Conservation (phyloP, 2,888 invertebrate species). For the Microchrysa polita region DNA sequence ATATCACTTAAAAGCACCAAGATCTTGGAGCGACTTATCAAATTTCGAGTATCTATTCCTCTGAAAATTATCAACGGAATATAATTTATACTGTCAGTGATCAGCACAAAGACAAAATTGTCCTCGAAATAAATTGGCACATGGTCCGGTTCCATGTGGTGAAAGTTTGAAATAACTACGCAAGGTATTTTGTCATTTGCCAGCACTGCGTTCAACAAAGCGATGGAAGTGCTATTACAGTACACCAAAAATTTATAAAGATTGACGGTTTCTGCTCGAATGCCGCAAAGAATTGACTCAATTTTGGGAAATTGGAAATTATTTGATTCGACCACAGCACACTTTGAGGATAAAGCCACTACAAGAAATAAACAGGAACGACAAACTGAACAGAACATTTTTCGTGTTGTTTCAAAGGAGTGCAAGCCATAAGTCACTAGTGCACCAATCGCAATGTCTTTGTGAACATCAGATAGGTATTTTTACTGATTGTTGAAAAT, state of each 20-base stretch:
- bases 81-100: background rate
- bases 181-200: background rate
- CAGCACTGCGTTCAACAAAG: background rate
- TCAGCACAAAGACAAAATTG: constrained; percentile 14
- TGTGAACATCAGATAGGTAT: no score
- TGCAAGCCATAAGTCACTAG: no score
- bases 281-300: background rate
- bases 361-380: no score
- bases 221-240: background rate
- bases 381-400: no score
- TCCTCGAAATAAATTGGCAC: constrained; percentile 7
- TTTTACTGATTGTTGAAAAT: no score
- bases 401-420: no score
- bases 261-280: background rate
- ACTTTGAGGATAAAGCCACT: no score
- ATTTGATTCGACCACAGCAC: background rate
- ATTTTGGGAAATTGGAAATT: background rate
- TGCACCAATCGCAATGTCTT: no score
- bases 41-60: background rate
- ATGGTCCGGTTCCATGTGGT: background rate
- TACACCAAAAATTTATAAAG: background rate
- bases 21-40: constrained; percentile 18
- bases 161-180: background rate
- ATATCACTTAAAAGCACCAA: background rate
- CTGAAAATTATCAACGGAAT: background rate